These are phyloP conservation scores for Pseudocheirus occidentalis DNA, from an alignment of 2,797 vertebrate genomes.

Conservation along the genomic window DNA sequence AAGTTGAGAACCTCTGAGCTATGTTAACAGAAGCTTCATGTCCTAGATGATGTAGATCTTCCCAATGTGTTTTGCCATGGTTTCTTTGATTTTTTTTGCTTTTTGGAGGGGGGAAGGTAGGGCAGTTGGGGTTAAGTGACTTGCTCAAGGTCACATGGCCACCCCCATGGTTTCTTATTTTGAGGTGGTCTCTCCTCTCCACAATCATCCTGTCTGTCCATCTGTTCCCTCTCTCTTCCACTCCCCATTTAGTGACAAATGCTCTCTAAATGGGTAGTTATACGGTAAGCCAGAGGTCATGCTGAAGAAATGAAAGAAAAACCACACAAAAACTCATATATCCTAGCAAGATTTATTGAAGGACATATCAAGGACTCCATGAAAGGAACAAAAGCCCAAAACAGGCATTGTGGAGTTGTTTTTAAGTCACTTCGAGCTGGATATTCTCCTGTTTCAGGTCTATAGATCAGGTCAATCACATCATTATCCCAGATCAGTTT, in stretches of 20 bases:
- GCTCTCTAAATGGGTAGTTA: neutral
- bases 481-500: neutral
- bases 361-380: neutral
- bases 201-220: neutral
- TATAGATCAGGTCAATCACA: neutral
- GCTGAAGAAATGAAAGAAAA: neutral
- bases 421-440: neutral
- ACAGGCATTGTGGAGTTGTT: neutral
- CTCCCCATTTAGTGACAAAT: neutral
- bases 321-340: neutral
- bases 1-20: neutral
- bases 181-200: neutral
- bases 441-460: neutral
- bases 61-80: neutral
- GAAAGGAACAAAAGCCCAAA: neutral
- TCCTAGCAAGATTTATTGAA: neutral
- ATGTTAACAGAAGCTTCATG: neutral
- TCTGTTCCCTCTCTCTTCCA: too few species aligned
- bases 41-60: neutral
- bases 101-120: too few species aligned
- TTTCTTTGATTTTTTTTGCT: neutral
- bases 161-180: neutral
- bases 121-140: too few species aligned
- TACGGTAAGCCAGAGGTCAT: neutral
- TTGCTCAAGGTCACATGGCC: too few species aligned